A percentile compares a stretch with the other conserved stretches of the same genome.
Conservation (phyloP, 2,888 invertebrate genomes). For the Drosophila merina region DNA sequence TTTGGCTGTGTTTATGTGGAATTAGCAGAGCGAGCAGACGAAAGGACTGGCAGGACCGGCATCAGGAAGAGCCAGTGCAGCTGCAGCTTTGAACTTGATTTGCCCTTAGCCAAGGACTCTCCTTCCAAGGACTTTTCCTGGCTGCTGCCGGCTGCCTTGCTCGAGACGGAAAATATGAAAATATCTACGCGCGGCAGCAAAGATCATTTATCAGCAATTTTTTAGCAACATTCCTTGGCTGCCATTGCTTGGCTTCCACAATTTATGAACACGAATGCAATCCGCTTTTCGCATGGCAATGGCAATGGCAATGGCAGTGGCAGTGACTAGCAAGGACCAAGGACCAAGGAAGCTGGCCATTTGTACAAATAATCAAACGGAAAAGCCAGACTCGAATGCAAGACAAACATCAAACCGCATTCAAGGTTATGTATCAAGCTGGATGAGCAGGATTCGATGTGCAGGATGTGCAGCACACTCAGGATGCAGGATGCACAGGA, state of each 20-base stretch:
- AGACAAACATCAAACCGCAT: constrained; percentile 75
- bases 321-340: constrained; percentile 1
- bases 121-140: constrained; percentile 79
- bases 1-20: constrained; percentile 77
- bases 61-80: constrained; percentile 59
- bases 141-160: constrained; percentile 11
- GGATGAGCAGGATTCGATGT: constrained; percentile 60
- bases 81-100: constrained; percentile 80
- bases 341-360: constrained; percentile 63
- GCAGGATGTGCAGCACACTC: constrained; percentile 43
- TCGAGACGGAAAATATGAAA: constrained; percentile 73
- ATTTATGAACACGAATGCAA: constrained; percentile 81
- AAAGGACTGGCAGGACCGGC: constrained; percentile 26
- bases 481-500: constrained; percentile 43
- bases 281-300: constrained; percentile 56
- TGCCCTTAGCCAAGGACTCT: constrained; percentile 83
- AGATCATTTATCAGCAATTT: constrained; percentile 74
- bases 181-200: constrained; percentile 72
- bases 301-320: constrained; percentile 32
- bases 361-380: constrained; percentile 74
- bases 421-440: constrained; percentile 80
- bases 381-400: constrained; percentile 33
- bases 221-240: constrained; percentile 51
- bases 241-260: constrained; percentile 55
- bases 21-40: constrained; percentile 68